Base-by-base conservation (phyloP, 2,888 invertebrate genomes). In the Idaea dimidiata region DNA sequence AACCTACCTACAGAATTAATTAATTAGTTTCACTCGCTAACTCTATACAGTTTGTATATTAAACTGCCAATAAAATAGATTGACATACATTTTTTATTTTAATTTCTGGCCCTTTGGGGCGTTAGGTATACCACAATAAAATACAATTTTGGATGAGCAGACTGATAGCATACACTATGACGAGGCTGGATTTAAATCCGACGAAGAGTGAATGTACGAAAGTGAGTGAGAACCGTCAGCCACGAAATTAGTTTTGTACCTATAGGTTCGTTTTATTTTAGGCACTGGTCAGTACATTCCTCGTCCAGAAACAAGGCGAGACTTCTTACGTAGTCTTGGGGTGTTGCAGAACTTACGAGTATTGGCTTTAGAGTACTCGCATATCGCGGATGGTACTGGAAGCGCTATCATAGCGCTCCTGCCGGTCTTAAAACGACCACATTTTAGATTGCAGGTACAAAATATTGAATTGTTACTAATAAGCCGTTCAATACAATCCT, bases 311-410 rank as follows among this genome's bases (percentile, higher is more conserved):
- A 77, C 83, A 1, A 79, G 67, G 53, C 78, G 80, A 17, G 86
- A 86, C 62, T 91, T 89, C 67, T 71, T 89, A n/a, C 78, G 86
- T 10, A 84, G 88, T 66, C 71, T 91, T 14, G 84, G 77, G 0
- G 74, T 76, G 64, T 66, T 91, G 60, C 77, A 63, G 16, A 83
- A 86, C 63, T 78, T 91, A 24, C 76, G 86, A 5, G 61, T 90
- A 6, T 76, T 91, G 1, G 90, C 89, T 0, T 63, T 91, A 43
- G 91, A 91, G 68, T 90, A 88, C 67, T 75, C 86, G 0, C 83
- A 90, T 66, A 67, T 91, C 7, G 90, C 90, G 0, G 91, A 91
- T 62, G 82, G 82, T 0, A 82, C 81, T 0, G 91, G 91, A 1
- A 74, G 68, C 0, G 86, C 88, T 0, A 67, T 91, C 0, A 59